Base-by-base conservation (phyloP, 2,113 vertebrate species). In the Recurvirostra avosetta region DNA sequence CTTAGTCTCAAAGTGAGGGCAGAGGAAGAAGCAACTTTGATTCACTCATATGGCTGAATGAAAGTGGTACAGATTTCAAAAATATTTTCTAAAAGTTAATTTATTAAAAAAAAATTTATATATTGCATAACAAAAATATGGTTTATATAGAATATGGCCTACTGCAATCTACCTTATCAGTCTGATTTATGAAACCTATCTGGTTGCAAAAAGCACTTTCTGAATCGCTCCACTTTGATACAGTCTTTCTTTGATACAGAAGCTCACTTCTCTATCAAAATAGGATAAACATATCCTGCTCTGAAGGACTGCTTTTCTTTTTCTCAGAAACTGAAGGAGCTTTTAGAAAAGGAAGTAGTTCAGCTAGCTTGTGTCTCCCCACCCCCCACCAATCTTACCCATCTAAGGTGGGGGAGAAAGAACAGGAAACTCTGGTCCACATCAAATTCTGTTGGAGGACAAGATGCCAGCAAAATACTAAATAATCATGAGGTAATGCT, bases 381-480 rank as follows among this genome's bases (percentile, higher is more conserved):
- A 19, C 5, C 4, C 5, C 12, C 3, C 34, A 11, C 0, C 2
- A 58, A 43, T 58, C 22, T 80, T 21, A 26, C 49, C 21, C 10
- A 50, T 72, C 62, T 43, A 66, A 63, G 20, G 5, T 70, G 20
- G 18, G 2, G 34, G 11, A 66, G n/a, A 89, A 89, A 83, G 23
- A 90, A 59, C 6, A 63, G 19, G 15, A 61, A 79, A 34, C 11
- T 61, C 11, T 27, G 26, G 2, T 65, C 79, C 29, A n/a, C 21
- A 53, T 49, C 2, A 52, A 50, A 32, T 63, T 67, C 47, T 76
- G 1, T 7, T 53, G 30, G 55, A 59, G 10, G 7, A 79, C 6
- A 84, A 52, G 11, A 40, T 41, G 25, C 13, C 36, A 75, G 36
- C 7, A 80, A 80, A 80, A 79, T 30, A 29, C 4, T 25, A 71